Evolutionary conservation across 2,113 vertebrate species (phyloP), one percentile per base, ranked within the genome.

Genomic region (Pterophyllum scalare): DNA sequence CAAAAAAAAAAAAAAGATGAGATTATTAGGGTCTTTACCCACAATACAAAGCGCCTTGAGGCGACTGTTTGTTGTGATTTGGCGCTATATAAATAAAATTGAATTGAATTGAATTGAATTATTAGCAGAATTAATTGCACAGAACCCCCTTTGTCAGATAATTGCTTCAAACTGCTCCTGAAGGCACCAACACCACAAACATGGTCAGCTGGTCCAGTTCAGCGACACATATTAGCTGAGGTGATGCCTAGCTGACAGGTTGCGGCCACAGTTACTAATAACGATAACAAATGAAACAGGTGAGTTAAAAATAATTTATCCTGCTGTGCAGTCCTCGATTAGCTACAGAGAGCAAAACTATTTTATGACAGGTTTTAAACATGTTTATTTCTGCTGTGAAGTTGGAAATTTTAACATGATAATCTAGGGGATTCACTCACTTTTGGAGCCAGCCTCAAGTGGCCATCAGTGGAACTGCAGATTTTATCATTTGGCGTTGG

Each of bases 311-410:
- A 43, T 1, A 43, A 43, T 52, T 8, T 52, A 20, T 5, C 7
- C 19, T 9, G 7, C 38, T 40, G 38, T 40, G 9, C 38, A 40
- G 3, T 9, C 9, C 1, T 11, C 10, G 11, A 11, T 11, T 10
- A 40, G 38, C 38, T 40, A 40, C 11, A 40, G 38, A 40, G 10
- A 40, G 10, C 3, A 10, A 10, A 40, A 2, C 12, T 11, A 40
- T 40, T 43, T 43, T 5, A 43, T 43, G 13, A 43, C 12, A 43
- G 40, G 11, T 12, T 43, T 12, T 43, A 43, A 43, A 43, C 12
- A 13, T 43, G 12, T 13, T 43, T 11, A 8, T 10, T 65, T 65
- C 0, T 0, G 61, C 61, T 0, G 1, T 40, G 1, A 43, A 65
- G 35, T 7, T 40, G 33, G 35, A 64, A 14, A 40, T 9, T 38